Base-by-base conservation (phyloP, 2,797 vertebrate species). In the Mus caroli region DNA sequence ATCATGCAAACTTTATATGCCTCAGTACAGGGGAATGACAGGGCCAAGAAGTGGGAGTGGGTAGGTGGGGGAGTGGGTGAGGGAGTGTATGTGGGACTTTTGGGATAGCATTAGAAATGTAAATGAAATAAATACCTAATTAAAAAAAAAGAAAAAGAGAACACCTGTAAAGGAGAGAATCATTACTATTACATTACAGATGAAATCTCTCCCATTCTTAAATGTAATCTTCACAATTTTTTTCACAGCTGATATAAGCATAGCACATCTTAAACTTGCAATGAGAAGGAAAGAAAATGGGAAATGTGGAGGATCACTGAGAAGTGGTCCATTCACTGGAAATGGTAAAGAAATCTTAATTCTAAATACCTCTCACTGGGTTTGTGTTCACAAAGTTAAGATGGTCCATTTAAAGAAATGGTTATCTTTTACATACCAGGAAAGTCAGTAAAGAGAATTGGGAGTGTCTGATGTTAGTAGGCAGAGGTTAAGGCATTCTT, bases 371-470 rank as follows among this genome's bases (percentile, higher is more conserved):
- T 3, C 37, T 64, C 3, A 34, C 60, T 6, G 73, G 9, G 28
- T 71, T 60, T 80, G 56, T 90, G 37, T 78, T 80, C 86, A 69
- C 83, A 93, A n/a, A 46, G 28, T 4, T 0, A n/a, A 78, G 67
- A 69, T 60, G 12, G 31, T 94, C 94, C 76, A 71, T 93, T 4
- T 96, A 95, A 92, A 69, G 15, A 34, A 82, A 20, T 34, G 50
- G 22, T 54, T 92, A 88, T 95, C 78, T 24, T 69, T 93, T 88
- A 89, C 54, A 76, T 58, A 56, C 54, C 71, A 69, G 96, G 94
- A 97, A 62, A 84, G 37, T 88, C 13, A 28, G 3, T 94, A 69
- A 43, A 17, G 34, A 64, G 19, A 15, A 87, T 3, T 82, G 43
- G 20, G 26, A 28, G 6, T 14, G 13, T 17, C 0, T 15, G 40